Percentiles rank a stretch among this genome's conserved stretches.
Evolutionary conservation across 2,888 invertebrate species (phyloP).

Genomic region (Octodonta nipae): DNA sequence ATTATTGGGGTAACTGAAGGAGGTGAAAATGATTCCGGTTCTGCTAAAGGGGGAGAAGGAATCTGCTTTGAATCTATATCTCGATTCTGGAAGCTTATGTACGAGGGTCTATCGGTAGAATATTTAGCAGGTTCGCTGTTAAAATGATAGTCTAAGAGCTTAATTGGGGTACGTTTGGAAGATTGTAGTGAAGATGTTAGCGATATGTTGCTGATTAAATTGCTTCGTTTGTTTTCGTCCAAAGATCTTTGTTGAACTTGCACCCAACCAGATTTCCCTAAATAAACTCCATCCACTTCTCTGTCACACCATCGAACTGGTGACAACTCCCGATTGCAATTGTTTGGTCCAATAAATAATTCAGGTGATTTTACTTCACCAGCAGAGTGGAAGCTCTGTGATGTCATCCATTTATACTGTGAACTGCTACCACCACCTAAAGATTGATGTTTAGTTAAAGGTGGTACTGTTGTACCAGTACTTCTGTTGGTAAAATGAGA

Average conservation of each 20-base stretch:
- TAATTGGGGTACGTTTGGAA: conserved; percentile 29
- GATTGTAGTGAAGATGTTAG: conserved; percentile 17
- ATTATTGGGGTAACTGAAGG: conserved; percentile 52
- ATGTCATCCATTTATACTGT: conserved; percentile 21
- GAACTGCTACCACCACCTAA: conserved; percentile 19
- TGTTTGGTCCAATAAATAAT: conserved; percentile 32
- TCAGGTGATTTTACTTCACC: conserved; percentile 37
- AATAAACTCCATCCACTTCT: conserved; percentile 45
- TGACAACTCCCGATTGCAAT: conserved; percentile 40
- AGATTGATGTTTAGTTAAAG: conserved; percentile 29
- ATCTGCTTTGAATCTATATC: conserved; percentile 26
- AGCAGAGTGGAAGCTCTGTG: conserved; percentile 30
- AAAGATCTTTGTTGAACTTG: conserved; percentile 43
- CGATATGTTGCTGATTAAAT: conserved; percentile 24
- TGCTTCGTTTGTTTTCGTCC: conserved; percentile 37
- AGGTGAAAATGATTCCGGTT: conserved; percentile 40
- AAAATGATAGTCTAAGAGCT: conserved; percentile 42
- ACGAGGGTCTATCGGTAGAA: conserved; percentile 26
- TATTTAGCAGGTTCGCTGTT: conserved; percentile 30
- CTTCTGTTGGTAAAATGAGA: conserved; percentile 23
- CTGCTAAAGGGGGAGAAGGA: conserved; percentile 31
- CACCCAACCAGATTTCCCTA: conserved; percentile 45
- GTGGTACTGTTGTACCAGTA: conserved; percentile 19
- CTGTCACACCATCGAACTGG: conserved; percentile 44
- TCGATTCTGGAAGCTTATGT: conserved; percentile 27